A percentile compares a stretch with the other conserved stretches of the same genome.
These are phyloP conservation scores for Sternarchorhynchus goeldii DNA, from an alignment of 2,797 vertebrate genomes.

Conservation along the genomic window DNA sequence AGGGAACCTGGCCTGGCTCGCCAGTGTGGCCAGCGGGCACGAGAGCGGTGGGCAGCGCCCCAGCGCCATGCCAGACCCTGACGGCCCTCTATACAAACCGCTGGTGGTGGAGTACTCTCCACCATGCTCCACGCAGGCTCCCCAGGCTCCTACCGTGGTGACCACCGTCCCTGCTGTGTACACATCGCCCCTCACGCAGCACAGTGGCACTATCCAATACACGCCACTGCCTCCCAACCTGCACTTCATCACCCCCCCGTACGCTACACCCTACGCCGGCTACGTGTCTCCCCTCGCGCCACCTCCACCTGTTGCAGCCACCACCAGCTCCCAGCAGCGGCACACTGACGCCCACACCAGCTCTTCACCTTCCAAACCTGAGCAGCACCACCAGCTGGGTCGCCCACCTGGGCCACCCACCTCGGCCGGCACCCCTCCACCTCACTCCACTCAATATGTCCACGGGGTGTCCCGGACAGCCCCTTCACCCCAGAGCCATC, in stretches of 20 bases:
- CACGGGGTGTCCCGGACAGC: constrained; percentile 82
- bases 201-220: constrained; percentile 86
- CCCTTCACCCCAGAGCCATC: constrained; percentile 80
- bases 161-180: constrained; percentile 86
- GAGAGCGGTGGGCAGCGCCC: constrained; percentile 67
- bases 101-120: constrained; percentile 79
- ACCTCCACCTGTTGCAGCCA: constrained; percentile 79
- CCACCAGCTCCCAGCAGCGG: constrained; percentile 70
- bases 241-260: constrained; percentile 91
- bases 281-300: constrained; percentile 92
- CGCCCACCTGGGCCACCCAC: constrained; percentile 80
- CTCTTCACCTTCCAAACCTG: constrained; percentile 79
- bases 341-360: constrained; percentile 84
- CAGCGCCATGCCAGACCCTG: constrained; percentile 70
- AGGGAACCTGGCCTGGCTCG: constrained; percentile 91
- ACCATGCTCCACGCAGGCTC: constrained; percentile 50
- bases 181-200: constrained; percentile 83
- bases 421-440: constrained; percentile 69
- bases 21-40: constrained; percentile 77
- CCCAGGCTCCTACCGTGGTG: constrained; percentile 70
- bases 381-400: constrained; percentile 80
- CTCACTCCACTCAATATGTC: constrained; percentile 80
- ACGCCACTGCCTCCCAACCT: constrained; percentile 89
- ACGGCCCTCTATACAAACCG: constrained; percentile 84
- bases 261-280: constrained; percentile 85